phyloP scores from a whole-genome alignment of 1,140 invertebrate species.

The Drosophila suzukii region DNA sequence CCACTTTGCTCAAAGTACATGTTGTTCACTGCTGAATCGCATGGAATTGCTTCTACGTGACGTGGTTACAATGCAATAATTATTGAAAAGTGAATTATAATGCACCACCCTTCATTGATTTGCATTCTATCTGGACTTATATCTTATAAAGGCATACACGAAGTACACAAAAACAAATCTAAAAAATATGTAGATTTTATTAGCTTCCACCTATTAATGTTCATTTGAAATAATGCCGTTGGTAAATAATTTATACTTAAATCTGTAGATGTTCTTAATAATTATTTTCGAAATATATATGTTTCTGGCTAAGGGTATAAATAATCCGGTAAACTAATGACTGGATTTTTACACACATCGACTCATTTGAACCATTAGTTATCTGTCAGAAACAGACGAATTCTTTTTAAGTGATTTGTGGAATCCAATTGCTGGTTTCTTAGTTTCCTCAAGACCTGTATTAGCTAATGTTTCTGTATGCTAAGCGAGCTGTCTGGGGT shows the following conservation, averaged over 20 bases:
- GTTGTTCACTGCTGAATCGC: not conserved
- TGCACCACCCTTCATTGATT: conserved; percentile 4
- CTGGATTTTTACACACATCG: not conserved
- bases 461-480: conserved; percentile 11
- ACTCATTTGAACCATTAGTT: conserved; percentile 5
- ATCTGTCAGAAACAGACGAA: conserved; percentile 8
- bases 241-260: no score
- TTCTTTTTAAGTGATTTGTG: conserved; percentile 13
- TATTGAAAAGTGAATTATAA: conserved; percentile 1
- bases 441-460: not conserved
- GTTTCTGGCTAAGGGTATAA: not conserved
- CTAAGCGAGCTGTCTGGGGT: conserved; percentile 19
- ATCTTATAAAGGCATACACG: not conserved
- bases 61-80: conserved; percentile 6
- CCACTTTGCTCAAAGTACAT: not conserved
- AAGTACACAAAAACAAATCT: no score
- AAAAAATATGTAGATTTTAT: no score
- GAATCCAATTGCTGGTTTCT: conserved; percentile 1
- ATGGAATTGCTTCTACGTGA: conserved; percentile 10
- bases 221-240: no score
- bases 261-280: no score
- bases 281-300: not conserved
- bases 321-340: not conserved
- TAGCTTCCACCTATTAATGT: no score
- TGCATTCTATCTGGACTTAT: not conserved